These are phyloP conservation scores for Drosophila paramelanica DNA, from an alignment of 2,888 invertebrate species.

Conservation along the genomic window DNA sequence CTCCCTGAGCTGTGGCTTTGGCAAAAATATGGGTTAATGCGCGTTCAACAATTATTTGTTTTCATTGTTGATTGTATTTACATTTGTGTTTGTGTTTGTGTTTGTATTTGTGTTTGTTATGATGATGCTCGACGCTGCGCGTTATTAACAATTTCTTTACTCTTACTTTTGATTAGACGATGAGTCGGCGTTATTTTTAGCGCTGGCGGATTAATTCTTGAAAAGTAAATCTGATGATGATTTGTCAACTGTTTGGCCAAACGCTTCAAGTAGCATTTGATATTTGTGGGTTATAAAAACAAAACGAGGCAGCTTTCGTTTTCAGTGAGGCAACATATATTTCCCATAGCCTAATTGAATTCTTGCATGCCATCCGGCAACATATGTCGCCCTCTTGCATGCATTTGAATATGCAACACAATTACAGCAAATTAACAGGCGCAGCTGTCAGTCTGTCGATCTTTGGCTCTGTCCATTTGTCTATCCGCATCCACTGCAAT, in stretches of 20 bases:
- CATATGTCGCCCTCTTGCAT: slow-evolving; percentile 25
- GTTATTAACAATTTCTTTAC: slow-evolving; percentile 67
- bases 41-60: slow-evolving; percentile 68
- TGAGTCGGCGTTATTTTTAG: slow-evolving; percentile 60
- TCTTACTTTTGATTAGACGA: slow-evolving; percentile 79
- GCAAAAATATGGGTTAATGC: slow-evolving; percentile 81
- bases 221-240: slow-evolving; percentile 77
- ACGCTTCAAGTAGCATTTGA: slow-evolving; percentile 34
- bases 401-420: slow-evolving; percentile 27
- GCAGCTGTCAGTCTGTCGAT: slow-evolving; percentile 38
- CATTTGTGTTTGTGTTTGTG: slow-evolving; percentile 41
- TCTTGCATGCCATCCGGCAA: slow-evolving; percentile 61
- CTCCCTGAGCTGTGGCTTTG: slow-evolving; percentile 13
- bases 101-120: slow-evolving; percentile 16
- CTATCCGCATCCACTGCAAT: slow-evolving; percentile 37
- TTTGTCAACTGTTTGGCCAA: slow-evolving; percentile 66
- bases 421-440: slow-evolving; percentile 62
- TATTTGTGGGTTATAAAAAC: slow-evolving; percentile 67
- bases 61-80: slow-evolving; percentile 73
- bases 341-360: slow-evolving; percentile 53
- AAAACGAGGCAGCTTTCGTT: slow-evolving; percentile 65
- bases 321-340: slow-evolving; percentile 59
- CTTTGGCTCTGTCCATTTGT: slow-evolving; percentile 7
- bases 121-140: slow-evolving; percentile 21
- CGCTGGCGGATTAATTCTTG: slow-evolving; percentile 72